A percentile compares a stretch with the other conserved stretches of the same genome.
Evolutionary conservation across 2,797 vertebrate genomes (phyloP).

Genomic region (Botia kubotai): DNA sequence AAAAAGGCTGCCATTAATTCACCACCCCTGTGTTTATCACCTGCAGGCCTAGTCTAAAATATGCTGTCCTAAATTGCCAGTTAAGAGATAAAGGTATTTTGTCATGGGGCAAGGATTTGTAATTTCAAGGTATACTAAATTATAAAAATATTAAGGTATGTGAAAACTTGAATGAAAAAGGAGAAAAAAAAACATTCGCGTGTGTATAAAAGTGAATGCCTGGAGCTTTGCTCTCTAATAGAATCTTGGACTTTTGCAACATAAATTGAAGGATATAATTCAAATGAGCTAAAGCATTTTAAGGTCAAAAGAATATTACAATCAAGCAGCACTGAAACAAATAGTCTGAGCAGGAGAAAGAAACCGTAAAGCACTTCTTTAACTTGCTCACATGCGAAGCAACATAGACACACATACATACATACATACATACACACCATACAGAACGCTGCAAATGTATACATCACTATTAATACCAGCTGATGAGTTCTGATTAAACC

Average conservation of each 20-base stretch:
- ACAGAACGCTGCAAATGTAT: not conserved
- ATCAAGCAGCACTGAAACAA: conserved; percentile 27
- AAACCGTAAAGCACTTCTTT: conserved; percentile 4
- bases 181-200: conserved; percentile 1
- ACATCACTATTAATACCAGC: not conserved
- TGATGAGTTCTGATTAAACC: not conserved
- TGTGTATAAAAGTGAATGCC: conserved; percentile 46
- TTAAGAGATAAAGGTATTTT: conserved; percentile 56
- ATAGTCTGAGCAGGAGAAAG: conserved; percentile 15
- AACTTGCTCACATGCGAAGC: not conserved
- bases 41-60: conserved; percentile 52
- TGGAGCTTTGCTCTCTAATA: conserved; percentile 54
- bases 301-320: conserved; percentile 43
- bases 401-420: not conserved
- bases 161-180: conserved; percentile 8
- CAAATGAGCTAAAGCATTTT: conserved; percentile 52
- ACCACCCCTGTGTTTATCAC: conserved; percentile 51
- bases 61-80: conserved; percentile 43
- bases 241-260: conserved; percentile 53
- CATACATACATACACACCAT: not conserved
- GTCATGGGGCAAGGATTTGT: conserved; percentile 57
- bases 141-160: conserved; percentile 54
- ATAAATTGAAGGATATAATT: conserved; percentile 41
- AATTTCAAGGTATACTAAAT: conserved; percentile 59
- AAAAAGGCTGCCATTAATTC: conserved; percentile 51